Evolutionary conservation across 1,140 invertebrate genomes (phyloP), one percentile per base, ranked within the genome.

Genomic region (Eurosta solidaginis): DNA sequence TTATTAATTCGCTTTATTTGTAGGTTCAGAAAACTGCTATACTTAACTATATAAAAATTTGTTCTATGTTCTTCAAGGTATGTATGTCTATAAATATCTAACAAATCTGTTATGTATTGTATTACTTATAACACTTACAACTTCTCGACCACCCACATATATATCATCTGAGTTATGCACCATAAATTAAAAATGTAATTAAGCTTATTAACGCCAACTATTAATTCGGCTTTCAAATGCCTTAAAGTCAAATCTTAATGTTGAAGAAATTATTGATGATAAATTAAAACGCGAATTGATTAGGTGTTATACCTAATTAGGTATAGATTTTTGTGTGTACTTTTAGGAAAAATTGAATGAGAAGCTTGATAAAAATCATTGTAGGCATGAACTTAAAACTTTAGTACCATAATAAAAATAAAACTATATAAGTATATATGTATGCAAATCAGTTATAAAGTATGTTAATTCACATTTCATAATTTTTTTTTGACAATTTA

Each of bases 401-500:
- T 47, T 3, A 3, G n/a, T 47, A 14, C 45, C n/a, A 3, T 12
- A 2, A 52, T 5, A 52, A 5, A 52, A 9, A 52, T 22, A 52
- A 22, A 52, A 3, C 20, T 52, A 20, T 22, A 42, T 40, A 40
- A 40, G 17, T 68, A 47, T 17, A 9, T 22, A 4, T 68, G 33
- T 68, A 40, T 42, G 59, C 10, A 22, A 3, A 9, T 68, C 40
- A 33, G 40, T 68, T 1, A 3, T 17, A 47, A 47, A 47, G n/a
- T 63, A 68, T 68, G 59, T 40, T 40, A 33, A 17, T 68, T 29
- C n/a, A 40, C n/a, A n/a, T n/a, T n/a, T n/a, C n/a, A n/a, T n/a
- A n/a, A n/a, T n/a, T n/a, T n/a, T n/a, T n/a, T n/a, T n/a, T n/a
- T 68, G 59, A 40, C 33, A 36, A 68, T 68, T 68, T 40, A 68